Evolutionary conservation across 2,113 vertebrate genomes (phyloP).

Genomic region (Hypomesus transpacificus): DNA sequence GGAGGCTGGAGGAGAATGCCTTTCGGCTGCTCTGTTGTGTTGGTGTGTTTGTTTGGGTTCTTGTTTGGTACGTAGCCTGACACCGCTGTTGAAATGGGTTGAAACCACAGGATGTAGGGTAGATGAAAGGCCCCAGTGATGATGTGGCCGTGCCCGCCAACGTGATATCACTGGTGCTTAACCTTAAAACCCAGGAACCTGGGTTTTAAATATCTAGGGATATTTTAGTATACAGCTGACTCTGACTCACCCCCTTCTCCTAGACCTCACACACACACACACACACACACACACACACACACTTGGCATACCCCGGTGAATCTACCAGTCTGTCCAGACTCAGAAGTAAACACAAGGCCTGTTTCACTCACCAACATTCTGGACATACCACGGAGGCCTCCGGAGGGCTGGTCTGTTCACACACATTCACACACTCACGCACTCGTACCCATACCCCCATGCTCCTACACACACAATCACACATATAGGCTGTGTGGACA

Average conservation of each 20-base stretch:
- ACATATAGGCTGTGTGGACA: background rate
- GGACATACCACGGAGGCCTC: constrained; percentile 63
- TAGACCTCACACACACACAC: no score
- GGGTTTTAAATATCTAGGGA: no score
- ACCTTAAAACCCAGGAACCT: no score
- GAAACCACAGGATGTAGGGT: constrained; percentile 34
- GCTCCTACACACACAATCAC: constrained; percentile 8
- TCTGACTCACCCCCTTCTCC: no score
- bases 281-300: no score
- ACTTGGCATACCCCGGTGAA: constrained; percentile 44
- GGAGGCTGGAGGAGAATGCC: background rate
- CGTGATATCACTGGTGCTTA: no score
- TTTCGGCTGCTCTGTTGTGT: constrained; percentile 16
- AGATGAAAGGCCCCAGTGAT: constrained; percentile 26
- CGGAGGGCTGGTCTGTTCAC: constrained; percentile 35
- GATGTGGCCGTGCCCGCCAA: background rate
- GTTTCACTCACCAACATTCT: constrained; percentile 57
- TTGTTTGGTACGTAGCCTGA: constrained; percentile 24
- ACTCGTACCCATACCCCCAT: constrained; percentile 2
- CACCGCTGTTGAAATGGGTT: constrained; percentile 36
- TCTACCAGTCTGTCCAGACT: constrained; percentile 36
- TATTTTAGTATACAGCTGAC: no score
- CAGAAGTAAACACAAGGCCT: constrained; percentile 56
- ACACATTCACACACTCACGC: constrained; percentile 22
- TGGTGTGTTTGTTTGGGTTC: background rate